Evolutionary conservation across 1,140 invertebrate genomes (phyloP).

Genomic region (Spodoptera frugiperda): DNA sequence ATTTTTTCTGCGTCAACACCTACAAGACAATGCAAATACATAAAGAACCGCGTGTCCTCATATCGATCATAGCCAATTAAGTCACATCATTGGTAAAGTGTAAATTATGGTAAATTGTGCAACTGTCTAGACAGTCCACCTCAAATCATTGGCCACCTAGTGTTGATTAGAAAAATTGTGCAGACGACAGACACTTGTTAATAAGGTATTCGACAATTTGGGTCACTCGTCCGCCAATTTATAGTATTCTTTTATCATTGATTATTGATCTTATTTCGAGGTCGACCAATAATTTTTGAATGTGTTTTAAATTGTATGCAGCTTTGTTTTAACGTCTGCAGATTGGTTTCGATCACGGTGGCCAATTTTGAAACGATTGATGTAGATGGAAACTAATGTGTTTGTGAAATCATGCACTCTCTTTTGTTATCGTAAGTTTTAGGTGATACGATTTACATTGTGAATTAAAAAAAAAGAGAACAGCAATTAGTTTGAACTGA

Average conservation of each 20-base stretch:
- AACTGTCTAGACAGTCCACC: conserved; percentile 78
- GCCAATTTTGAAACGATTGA: too few species aligned
- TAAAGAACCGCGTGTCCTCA: background rate
- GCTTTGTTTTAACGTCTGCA: background rate
- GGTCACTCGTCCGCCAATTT: conserved; percentile 59
- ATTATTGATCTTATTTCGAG: conserved; percentile 32
- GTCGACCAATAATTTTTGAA: conserved; percentile 28
- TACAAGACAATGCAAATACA: too few species aligned
- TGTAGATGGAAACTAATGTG: too few species aligned
- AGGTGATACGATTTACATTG: too few species aligned
- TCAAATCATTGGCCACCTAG: conserved; percentile 49
- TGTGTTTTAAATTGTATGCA: conserved; percentile 5
- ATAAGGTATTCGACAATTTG: conserved; percentile 64
- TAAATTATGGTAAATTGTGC: conserved; percentile 67
- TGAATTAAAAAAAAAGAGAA: too few species aligned
- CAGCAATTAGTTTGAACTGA: too few species aligned
- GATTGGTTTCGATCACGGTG: too few species aligned
- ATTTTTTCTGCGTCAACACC: background rate
- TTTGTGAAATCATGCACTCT: too few species aligned
- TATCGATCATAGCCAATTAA: conserved; percentile 25
- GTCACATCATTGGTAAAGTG: conserved; percentile 19
- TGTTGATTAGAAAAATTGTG: conserved; percentile 71
- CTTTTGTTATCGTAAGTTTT: too few species aligned
- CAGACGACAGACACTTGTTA: conserved; percentile 45
- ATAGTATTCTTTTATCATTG: conserved; percentile 43